Evolutionary conservation across 2,113 vertebrate species (phyloP).

Genomic region (Bujurquina vittata): DNA sequence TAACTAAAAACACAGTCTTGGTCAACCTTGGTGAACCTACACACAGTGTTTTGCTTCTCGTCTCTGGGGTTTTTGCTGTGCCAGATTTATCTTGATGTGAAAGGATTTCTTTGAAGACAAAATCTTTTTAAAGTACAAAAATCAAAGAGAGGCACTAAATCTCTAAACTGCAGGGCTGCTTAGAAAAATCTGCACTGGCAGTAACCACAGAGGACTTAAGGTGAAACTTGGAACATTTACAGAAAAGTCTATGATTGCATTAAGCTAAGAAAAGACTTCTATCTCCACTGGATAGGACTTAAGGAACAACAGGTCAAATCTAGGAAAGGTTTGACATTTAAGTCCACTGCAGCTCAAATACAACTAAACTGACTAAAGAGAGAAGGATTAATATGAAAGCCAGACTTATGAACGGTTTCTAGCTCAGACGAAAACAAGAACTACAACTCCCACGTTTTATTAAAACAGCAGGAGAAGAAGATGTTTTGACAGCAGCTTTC

Average conservation of each 20-base stretch:
- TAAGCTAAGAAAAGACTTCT: neutral
- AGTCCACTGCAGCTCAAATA: conserved; percentile 7
- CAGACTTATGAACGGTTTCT: neutral
- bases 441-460: conserved; percentile 25
- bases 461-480: neutral
- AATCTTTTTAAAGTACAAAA: conserved; percentile 19
- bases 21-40: neutral
- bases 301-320: conserved; percentile 41
- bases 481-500: conserved; percentile 39
- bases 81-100: conserved; percentile 19
- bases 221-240: conserved; percentile 37
- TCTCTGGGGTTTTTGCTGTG: neutral
- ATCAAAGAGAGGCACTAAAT: conserved; percentile 36
- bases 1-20: neutral
- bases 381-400: conserved; percentile 24
- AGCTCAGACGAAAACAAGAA: neutral
- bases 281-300: conserved; percentile 21
- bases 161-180: conserved; percentile 34
- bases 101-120: conserved; percentile 20
- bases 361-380: neutral
- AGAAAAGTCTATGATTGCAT: conserved; percentile 23
- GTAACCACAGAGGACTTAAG: conserved; percentile 36
- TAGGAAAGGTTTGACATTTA: conserved; percentile 16
- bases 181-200: conserved; percentile 22
- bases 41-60: neutral